A percentile compares a stretch with the other conserved stretches of the same genome.
Evolutionary conservation across 1,140 invertebrate species (phyloP).

Genomic region (Liolophura sinensis): DNA sequence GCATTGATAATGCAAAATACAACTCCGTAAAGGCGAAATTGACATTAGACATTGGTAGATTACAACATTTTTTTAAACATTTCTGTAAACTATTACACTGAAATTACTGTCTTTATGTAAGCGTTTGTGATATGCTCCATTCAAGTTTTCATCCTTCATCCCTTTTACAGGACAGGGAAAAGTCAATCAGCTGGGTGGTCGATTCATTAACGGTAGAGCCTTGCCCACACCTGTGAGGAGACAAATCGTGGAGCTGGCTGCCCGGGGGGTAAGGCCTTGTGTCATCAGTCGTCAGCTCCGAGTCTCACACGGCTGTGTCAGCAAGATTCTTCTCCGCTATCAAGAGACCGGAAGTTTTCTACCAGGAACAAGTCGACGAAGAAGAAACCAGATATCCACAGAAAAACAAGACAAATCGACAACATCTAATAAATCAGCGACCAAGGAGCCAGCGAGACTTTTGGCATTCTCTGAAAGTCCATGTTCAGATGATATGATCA

Average conservation of each 20-base stretch:
- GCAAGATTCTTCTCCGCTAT: constrained; percentile 92
- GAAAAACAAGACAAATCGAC: constrained; percentile 79
- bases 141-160: too few species aligned
- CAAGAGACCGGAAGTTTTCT: constrained; percentile 95
- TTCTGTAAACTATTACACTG: too few species aligned
- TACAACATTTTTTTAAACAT: too few species aligned
- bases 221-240: constrained; percentile 93
- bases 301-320: constrained; percentile 95
- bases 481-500: too few species aligned
- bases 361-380: constrained; percentile 97
- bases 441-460: too few species aligned
- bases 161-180: constrained; percentile 62
- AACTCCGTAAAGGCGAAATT: too few species aligned
- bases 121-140: too few species aligned
- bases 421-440: too few species aligned
- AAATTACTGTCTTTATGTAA: too few species aligned
- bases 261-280: constrained; percentile 90
- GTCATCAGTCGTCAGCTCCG: constrained; percentile 91
- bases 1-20: too few species aligned
- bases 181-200: constrained; percentile 97
- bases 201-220: constrained; percentile 95
- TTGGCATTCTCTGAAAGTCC: too few species aligned
- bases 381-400: constrained; percentile 98
- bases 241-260: constrained; percentile 92
- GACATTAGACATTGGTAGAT: too few species aligned